phyloP scores from a whole-genome alignment of 2,113 vertebrate genomes.

The Lophius piscatorius region DNA sequence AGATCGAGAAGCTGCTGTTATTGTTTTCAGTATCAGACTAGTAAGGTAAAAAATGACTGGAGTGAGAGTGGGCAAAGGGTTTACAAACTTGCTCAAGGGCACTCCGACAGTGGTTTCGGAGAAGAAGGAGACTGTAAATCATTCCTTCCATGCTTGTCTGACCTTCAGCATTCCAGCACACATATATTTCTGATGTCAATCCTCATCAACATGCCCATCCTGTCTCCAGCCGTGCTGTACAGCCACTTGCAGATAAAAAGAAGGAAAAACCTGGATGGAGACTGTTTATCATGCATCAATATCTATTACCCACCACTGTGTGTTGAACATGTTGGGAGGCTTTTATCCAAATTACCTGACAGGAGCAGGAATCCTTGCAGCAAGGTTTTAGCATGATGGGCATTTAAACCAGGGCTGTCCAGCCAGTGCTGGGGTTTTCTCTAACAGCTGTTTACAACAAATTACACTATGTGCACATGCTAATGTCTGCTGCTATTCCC shows the following conservation, averaged over 20 bases:
- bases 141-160: conserved; percentile 58
- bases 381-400: conserved; percentile 1
- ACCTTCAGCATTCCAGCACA: conserved; percentile 57
- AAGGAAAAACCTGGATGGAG: conserved; percentile 10
- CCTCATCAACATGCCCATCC: conserved; percentile 51
- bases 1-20: no score
- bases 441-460: conserved; percentile 35
- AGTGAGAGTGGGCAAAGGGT: conserved; percentile 30
- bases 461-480: conserved; percentile 44
- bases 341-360: conserved; percentile 25
- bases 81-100: conserved; percentile 60
- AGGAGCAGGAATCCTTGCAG: conserved; percentile 13
- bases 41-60: conserved; percentile 14
- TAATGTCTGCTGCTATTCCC: conserved; percentile 19
- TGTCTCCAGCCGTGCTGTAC: conserved; percentile 22
- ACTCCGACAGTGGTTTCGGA: conserved; percentile 42
- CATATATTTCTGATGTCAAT: conserved; percentile 43
- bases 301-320: not conserved
- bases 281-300: not conserved
- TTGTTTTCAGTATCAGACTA: no score
- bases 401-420: conserved; percentile 19
- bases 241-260: not conserved
- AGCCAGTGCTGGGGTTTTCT: conserved; percentile 3
- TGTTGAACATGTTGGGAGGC: not conserved
- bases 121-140: conserved; percentile 61